Evolutionary conservation across 2,888 invertebrate species (phyloP).

Genomic region (Kuschelorhynchus macadamiae): DNA sequence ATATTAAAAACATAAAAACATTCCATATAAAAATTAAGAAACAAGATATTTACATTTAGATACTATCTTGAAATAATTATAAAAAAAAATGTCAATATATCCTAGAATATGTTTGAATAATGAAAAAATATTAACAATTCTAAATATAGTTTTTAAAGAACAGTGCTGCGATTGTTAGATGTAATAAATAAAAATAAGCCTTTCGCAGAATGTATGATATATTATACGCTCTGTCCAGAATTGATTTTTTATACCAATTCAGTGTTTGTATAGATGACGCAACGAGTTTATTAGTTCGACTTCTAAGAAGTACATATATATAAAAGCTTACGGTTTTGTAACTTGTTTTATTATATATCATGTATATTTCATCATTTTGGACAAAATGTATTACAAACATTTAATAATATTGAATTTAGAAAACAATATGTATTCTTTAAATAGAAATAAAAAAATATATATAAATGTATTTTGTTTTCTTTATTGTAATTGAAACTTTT

Average conservation of each 20-base stretch:
- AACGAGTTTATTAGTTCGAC: conserved; percentile 58
- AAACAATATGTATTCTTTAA: conserved; percentile 70
- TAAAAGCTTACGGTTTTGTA: conserved; percentile 56
- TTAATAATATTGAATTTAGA: conserved; percentile 69
- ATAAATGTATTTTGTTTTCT: neutral
- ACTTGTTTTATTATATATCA: conserved; percentile 57
- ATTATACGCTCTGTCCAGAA: conserved; percentile 66
- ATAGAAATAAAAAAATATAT: conserved; percentile 63
- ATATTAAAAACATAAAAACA: conserved; percentile 61
- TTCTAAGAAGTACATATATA: conserved; percentile 65
- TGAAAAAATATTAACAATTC: conserved; percentile 65
- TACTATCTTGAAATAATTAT: conserved; percentile 47
- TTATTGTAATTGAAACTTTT: neutral
- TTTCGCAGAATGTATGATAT: conserved; percentile 68
- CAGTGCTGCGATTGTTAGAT: conserved; percentile 66
- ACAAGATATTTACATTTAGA: conserved; percentile 50
- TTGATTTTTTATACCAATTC: conserved; percentile 53
- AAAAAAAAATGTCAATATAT: conserved; percentile 64
- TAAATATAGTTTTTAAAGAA: conserved; percentile 65
- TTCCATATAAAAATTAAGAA: conserved; percentile 58
- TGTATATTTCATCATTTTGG: conserved; percentile 64
- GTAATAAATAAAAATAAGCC: conserved; percentile 65
- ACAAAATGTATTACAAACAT: conserved; percentile 65
- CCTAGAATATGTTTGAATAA: conserved; percentile 60
- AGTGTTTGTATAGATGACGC: conserved; percentile 55